Conservation (phyloP, 2,113 vertebrate species). For the Typhlomys cinereus region DNA sequence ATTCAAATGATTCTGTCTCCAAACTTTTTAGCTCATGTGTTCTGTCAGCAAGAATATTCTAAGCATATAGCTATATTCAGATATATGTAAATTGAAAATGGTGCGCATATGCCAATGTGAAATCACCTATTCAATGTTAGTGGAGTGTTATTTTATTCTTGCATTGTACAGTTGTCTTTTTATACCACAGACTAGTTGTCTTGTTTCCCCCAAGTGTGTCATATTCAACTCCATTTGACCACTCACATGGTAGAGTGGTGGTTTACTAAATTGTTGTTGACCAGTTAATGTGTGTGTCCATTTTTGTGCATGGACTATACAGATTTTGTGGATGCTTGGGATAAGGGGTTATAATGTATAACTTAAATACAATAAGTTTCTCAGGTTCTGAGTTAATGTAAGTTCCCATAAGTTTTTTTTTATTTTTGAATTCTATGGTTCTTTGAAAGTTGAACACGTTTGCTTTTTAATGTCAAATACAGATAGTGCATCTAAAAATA, state of each 20-base stretch:
- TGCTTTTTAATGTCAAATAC: not conserved
- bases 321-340: not conserved
- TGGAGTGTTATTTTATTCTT: not conserved
- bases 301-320: not conserved
- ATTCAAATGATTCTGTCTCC: not conserved
- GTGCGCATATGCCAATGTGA: not conserved
- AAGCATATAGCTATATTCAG: not conserved
- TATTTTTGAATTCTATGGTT: not conserved
- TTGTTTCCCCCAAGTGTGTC: not conserved
- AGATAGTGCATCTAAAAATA: not conserved
- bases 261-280: not conserved
- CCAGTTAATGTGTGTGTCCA: not conserved
- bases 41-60: constrained; percentile 7
- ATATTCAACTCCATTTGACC: not conserved
- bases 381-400: not conserved
- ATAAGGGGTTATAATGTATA: not conserved
- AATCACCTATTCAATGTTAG: not conserved
- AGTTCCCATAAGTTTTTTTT: not conserved
- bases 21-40: not conserved
- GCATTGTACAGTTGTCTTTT: not conserved
- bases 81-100: not conserved
- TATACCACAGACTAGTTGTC: accelerated
- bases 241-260: not conserved
- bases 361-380: not conserved
- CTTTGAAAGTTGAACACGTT: not conserved